Conservation (phyloP, 1,140 invertebrate species). For the Stratiolaelaps scimitus region DNA sequence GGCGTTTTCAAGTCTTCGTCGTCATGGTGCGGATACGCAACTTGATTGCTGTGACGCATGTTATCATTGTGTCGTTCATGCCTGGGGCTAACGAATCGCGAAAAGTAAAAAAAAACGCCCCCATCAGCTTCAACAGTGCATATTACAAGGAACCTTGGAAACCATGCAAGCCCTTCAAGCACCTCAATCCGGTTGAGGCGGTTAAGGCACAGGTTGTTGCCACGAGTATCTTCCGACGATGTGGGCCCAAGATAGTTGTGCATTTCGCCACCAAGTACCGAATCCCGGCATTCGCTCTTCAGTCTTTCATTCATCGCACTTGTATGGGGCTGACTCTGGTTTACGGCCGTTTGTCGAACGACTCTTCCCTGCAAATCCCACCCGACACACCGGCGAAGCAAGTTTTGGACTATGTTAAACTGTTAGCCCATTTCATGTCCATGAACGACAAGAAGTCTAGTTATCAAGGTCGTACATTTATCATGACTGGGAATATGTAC, state of each 20-base stretch:
- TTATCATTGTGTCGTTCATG: no score
- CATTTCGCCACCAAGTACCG: not conserved
- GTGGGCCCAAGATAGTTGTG: not conserved
- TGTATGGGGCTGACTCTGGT: not conserved
- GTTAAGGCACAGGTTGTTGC: not conserved
- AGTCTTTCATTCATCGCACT: not conserved
- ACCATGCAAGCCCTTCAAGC: not conserved
- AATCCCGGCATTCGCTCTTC: not conserved
- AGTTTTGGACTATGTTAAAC: not conserved
- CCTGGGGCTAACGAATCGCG: no score
- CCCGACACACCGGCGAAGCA: not conserved
- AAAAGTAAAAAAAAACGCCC: no score
- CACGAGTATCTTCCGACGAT: not conserved
- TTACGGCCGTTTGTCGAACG: not conserved
- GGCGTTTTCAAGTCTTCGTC: no score
- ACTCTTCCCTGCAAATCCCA: not conserved
- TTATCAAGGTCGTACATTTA: not conserved
- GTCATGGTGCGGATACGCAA: no score
- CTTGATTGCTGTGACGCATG: no score
- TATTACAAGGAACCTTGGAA: not conserved
- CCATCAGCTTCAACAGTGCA: not conserved
- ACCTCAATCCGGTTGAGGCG: not conserved
- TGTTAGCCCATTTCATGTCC: not conserved
- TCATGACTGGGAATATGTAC: not conserved
- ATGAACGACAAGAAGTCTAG: not conserved